These are phyloP conservation scores for Eueides isabella DNA, from an alignment of 1,140 invertebrate genomes.

Conservation along the genomic window DNA sequence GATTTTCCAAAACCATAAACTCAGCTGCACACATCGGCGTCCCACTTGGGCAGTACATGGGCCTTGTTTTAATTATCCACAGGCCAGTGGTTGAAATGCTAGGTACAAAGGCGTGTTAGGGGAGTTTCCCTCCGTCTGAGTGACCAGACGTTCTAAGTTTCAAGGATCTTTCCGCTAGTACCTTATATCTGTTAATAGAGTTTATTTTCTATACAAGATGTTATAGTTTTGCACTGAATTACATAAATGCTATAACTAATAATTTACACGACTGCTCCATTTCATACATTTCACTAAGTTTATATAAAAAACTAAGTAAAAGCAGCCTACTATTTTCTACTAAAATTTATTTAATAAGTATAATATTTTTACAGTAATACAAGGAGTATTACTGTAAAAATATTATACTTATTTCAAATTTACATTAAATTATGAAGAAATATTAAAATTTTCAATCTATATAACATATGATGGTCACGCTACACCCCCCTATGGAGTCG, in stretches of 20 bases:
- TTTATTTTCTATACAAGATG: no score
- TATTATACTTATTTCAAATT: no score
- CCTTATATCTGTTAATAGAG: not conserved
- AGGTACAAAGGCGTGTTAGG: constrained; percentile 29
- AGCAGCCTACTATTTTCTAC: no score
- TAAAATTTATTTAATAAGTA: no score
- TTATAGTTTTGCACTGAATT: no score
- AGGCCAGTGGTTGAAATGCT: constrained; percentile 34
- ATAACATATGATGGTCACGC: not conserved
- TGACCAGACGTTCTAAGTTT: constrained; percentile 5
- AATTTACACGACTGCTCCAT: no score
- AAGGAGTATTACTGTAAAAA: no score
- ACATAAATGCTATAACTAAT: no score
- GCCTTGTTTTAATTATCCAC: constrained; percentile 41
- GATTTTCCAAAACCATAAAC: constrained; percentile 15
- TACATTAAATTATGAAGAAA: not conserved
- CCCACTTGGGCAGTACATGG: constrained; percentile 23
- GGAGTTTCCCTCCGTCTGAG: constrained; percentile 26
- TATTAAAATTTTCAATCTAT: not conserved
- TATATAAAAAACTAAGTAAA: no score
- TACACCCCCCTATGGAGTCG: constrained; percentile 16
- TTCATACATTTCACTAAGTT: no score
- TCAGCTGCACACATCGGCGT: constrained; percentile 10
- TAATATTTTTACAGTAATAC: no score
- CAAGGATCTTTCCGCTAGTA: constrained; percentile 2